Percentiles rank a stretch among this genome's conserved stretches.
These are phyloP conservation scores for Falco punctatus DNA, from an alignment of 2,113 vertebrate genomes.

Conservation along the genomic window DNA sequence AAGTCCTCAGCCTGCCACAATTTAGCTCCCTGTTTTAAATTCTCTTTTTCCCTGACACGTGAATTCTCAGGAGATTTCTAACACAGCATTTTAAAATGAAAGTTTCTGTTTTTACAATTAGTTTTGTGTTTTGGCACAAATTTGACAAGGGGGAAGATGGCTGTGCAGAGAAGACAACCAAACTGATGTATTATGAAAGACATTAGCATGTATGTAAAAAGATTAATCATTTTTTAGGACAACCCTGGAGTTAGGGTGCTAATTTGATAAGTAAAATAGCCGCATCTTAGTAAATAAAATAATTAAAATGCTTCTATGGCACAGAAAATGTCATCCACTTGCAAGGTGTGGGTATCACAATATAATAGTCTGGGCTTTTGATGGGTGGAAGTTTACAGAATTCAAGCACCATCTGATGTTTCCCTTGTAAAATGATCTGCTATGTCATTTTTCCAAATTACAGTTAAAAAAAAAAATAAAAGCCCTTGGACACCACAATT, in stretches of 20 bases:
- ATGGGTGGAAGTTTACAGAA: not conserved
- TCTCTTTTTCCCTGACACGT: not conserved
- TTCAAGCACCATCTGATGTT: not conserved
- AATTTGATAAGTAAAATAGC: not conserved
- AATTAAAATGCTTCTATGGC: not conserved
- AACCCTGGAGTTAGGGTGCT: not conserved
- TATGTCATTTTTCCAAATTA: not conserved
- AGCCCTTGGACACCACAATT: not conserved
- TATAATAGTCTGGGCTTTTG: not conserved
- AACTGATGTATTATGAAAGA: not conserved
- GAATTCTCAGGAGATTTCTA: not conserved
- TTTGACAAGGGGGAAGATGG: fast-evolving
- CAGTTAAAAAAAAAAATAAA: not conserved
- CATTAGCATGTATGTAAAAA: not conserved
- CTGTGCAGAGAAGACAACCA: not conserved
- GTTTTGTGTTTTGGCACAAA: not conserved
- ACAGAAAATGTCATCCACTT: not conserved
- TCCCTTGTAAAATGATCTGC: not conserved
- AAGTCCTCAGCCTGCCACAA: not conserved
- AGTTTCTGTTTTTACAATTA: not conserved
- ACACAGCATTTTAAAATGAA: not conserved
- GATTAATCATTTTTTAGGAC: not conserved
- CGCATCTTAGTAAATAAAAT: not conserved
- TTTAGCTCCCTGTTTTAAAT: not conserved
- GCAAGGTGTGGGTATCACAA: not conserved